Percentiles rank a stretch among this genome's conserved stretches.
phyloP scores from a whole-genome alignment of 1,140 invertebrate genomes.

The Saxidomus purpurata region DNA sequence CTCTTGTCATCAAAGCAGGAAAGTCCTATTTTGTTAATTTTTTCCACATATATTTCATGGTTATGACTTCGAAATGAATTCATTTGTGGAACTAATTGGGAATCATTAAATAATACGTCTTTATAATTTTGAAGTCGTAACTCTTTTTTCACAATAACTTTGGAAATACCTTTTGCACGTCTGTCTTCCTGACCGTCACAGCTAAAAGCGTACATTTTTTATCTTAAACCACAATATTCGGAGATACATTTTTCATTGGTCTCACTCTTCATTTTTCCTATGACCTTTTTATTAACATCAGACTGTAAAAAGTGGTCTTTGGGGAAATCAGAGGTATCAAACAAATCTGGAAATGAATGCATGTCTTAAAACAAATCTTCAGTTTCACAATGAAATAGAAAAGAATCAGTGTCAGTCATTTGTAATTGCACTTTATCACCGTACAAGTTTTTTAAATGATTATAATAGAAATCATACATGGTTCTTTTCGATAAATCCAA shows the following conservation, averaged over 20 bases:
- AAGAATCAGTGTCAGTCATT: constrained; percentile 86
- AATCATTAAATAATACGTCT: constrained; percentile 42
- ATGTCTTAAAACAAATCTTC: constrained; percentile 86
- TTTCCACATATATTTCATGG: constrained; percentile 55
- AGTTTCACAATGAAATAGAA: constrained; percentile 85
- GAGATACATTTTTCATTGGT: constrained; percentile 74
- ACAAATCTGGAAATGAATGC: constrained; percentile 66
- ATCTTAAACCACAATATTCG: constrained; percentile 53
- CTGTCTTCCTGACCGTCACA: constrained; percentile 45
- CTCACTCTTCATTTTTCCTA: constrained; percentile 88
- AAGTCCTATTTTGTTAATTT: constrained; percentile 51
- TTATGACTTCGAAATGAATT: constrained; percentile 40
- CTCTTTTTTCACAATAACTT: constrained; percentile 55
- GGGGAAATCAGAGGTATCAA: constrained; percentile 73
- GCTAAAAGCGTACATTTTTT: constrained; percentile 57
- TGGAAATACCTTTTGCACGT: constrained; percentile 51
- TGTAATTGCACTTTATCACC: constrained; percentile 76
- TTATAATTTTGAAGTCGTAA: constrained; percentile 47
- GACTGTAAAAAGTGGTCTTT: constrained; percentile 70
- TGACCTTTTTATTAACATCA: constrained; percentile 86
- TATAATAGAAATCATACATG: constrained; percentile 83
- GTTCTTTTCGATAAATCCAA: constrained; percentile 62
- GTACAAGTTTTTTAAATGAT: constrained; percentile 78
- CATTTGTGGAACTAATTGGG: constrained; percentile 29
- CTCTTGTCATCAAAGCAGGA: constrained; percentile 61